Evolutionary conservation across 2,888 invertebrate genomes (phyloP), one percentile per base, ranked within the genome.

Genomic region (Sinotaia quadrata): DNA sequence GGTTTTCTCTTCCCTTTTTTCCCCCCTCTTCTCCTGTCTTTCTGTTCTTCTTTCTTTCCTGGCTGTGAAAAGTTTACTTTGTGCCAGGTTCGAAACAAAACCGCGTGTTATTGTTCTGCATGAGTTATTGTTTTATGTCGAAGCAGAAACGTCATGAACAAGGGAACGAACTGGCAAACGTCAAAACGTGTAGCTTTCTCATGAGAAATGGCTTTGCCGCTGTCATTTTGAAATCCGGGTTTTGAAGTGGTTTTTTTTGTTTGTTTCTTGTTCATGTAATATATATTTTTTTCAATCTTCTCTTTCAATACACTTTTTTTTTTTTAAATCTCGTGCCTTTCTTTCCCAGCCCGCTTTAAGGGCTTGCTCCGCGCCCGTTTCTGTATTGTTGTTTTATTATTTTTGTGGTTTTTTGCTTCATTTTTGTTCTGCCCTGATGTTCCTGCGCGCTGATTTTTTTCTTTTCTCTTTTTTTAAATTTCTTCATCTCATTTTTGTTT

Each of bases 121-220:
- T n/a, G n/a, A n/a, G n/a, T n/a, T n/a, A n/a, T n/a, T n/a, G 47
- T 47, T 47, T 47, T n/a, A 21, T 47, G 41, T 47, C 18, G 47
- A 36, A 7, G 21, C 15, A 58, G 27, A 27, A 33, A 58, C 12
- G 34, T 24, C 15, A 41, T 41, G 58, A 15, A 10, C 27, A 3
- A 21, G 44, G 47, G 59, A 59, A 59, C 41, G 31, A 44, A 59
- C 41, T 59, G 59, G 47, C 59, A 59, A 59, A 59, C 47, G 59
- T 59, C 59, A 59, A 59, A 59, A 59, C 37, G 59, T 47, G 27
- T 44, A 27, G 21, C 18, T 24, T 59, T 59, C 59, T 44, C 59
- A 44, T 41, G 61, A 61, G 61, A 51, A 51, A 61, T 49, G 34
- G 29, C 31, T 49, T 31, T 49, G 29, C 36, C 21, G 8, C 18